Percentiles rank a stretch among this genome's conserved stretches.
phyloP scores from a whole-genome alignment of 2,888 invertebrate genomes.

The Lydus trimaculatus region DNA sequence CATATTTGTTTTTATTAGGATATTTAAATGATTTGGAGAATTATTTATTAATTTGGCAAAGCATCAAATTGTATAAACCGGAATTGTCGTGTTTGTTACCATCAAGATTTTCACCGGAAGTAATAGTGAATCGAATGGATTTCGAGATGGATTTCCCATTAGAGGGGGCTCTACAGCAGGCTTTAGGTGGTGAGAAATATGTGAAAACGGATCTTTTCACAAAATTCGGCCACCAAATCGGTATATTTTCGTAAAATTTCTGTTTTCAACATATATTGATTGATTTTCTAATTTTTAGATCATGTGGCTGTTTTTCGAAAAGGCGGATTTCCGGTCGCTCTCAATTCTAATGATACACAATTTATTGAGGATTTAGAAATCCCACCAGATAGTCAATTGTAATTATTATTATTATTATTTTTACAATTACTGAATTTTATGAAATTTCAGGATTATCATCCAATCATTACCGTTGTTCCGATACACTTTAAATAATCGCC shows the following conservation, averaged over 20 bases:
- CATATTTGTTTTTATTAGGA: slow-evolving; percentile 22
- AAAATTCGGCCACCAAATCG: slow-evolving; percentile 54
- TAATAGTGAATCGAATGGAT: slow-evolving; percentile 58
- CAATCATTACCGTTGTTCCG: slow-evolving; percentile 64
- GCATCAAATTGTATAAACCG: slow-evolving; percentile 51
- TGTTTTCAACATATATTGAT: slow-evolving; percentile 6
- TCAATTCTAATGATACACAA: slow-evolving; percentile 51
- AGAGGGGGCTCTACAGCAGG: slow-evolving; percentile 62
- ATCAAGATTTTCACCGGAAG: slow-evolving; percentile 43
- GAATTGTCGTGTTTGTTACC: slow-evolving; percentile 58
- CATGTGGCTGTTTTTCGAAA: slow-evolving; percentile 64
- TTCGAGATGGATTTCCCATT: slow-evolving; percentile 58
- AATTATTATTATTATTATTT: slow-evolving; percentile 52
- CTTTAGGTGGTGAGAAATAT: slow-evolving; percentile 67
- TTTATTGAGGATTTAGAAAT: slow-evolving; percentile 61
- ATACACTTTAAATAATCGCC: slow-evolving; percentile 68
- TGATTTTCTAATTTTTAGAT: slow-evolving; percentile 57
- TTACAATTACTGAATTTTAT: slow-evolving; percentile 21
- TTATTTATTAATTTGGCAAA: slow-evolving; percentile 62
- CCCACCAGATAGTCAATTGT: slow-evolving; percentile 61
- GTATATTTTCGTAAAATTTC: slow-evolving; percentile 35
- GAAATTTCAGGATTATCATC: slow-evolving; percentile 66
- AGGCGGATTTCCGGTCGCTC: slow-evolving; percentile 63
- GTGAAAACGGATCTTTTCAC: slow-evolving; percentile 65
- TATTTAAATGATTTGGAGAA: slow-evolving; percentile 40